Evolutionary conservation across 2,113 vertebrate species (phyloP), one percentile per base, ranked within the genome.

Genomic region (Oryzias curvinotus): DNA sequence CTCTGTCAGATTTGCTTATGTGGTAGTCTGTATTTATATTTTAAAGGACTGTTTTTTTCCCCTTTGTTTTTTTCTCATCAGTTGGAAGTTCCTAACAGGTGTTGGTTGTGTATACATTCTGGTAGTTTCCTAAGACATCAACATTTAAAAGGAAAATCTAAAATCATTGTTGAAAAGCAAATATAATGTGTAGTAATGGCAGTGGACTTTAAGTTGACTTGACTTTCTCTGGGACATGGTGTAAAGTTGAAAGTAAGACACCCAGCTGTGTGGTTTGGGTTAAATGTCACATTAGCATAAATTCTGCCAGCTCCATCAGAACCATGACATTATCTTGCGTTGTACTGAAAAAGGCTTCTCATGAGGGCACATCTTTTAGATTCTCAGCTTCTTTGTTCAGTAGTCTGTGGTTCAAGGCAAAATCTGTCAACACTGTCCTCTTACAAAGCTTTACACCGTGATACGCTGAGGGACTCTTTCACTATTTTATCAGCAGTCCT

Each of bases 281-380:
- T 78, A 84, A 86, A 85, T 86, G 86, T 82, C 82, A 86, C 69
- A 86, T 88, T 84, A 84, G 65, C 73, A 85, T 82, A 53, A 50
- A 62, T 62, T 44, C 51, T 66, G 28, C 56, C 43, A 6, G 60
- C 56, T 71, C 62, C 55, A 73, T 56, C 73, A 80, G 64, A 43
- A 26, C 30, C 58, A 45, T 85, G 71, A 84, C 71, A 72, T 78
- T 83, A 62, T 76, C 49, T 41, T 59, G 54, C 57, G 28, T 14
- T 41, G 49, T 44, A 61, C 30, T 43, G 13, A n/a, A 51, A 30
- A 62, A 71, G 46, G 18, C 52, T 54, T 54, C 25, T 70, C n/a
- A 57, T 17, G 23, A 49, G 36, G 36, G 13, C 52, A 47, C 10
- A 50, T 50, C 12, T 56, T 64, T 69, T 23, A 75, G 60, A 54